Evolutionary conservation across 2,888 invertebrate species (phyloP).

Genomic region (Synergus japonicus): DNA sequence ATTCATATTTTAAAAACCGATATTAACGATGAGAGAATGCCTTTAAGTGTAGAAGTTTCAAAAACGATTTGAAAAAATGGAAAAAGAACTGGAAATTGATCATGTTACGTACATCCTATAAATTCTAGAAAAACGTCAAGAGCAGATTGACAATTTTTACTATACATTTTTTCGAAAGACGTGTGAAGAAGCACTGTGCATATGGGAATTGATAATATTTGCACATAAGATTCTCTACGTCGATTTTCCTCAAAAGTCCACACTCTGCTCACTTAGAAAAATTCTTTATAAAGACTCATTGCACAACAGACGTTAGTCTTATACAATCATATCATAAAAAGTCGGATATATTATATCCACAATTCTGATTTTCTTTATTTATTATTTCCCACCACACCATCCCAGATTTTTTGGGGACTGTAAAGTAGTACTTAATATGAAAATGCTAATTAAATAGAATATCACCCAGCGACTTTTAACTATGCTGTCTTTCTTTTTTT

Average conservation of each 20-base stretch:
- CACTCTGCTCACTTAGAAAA: slow-evolving; percentile 30
- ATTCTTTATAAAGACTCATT: slow-evolving; percentile 35
- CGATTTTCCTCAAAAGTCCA: slow-evolving; percentile 17
- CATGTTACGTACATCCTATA: neutral
- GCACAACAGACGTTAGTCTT: slow-evolving; percentile 33
- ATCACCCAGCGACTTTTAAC: slow-evolving; percentile 4
- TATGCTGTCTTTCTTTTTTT: neutral
- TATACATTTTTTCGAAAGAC: slow-evolving; percentile 4
- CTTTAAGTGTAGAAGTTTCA: slow-evolving; percentile 2
- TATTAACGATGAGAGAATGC: slow-evolving; percentile 10
- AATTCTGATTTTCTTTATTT: slow-evolving; percentile 11
- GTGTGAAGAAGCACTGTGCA: slow-evolving; percentile 29
- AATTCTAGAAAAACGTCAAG: slow-evolving; percentile 24
- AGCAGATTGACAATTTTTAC: slow-evolving; percentile 17
- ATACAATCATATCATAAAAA: slow-evolving; percentile 11
- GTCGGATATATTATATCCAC: slow-evolving; percentile 37
- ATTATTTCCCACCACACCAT: slow-evolving; percentile 11
- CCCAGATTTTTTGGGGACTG: neutral
- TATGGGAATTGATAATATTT: slow-evolving; percentile 14
- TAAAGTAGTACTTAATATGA: slow-evolving; percentile 29
- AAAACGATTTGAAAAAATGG: slow-evolving; percentile 16
- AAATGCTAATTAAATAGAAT: slow-evolving; percentile 17
- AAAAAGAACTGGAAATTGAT: neutral
- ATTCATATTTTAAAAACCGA: neutral
- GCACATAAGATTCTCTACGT: slow-evolving; percentile 8